These are phyloP conservation scores for Sarcophaga subvicina DNA, from an alignment of 2,888 invertebrate species.

Conservation along the genomic window DNA sequence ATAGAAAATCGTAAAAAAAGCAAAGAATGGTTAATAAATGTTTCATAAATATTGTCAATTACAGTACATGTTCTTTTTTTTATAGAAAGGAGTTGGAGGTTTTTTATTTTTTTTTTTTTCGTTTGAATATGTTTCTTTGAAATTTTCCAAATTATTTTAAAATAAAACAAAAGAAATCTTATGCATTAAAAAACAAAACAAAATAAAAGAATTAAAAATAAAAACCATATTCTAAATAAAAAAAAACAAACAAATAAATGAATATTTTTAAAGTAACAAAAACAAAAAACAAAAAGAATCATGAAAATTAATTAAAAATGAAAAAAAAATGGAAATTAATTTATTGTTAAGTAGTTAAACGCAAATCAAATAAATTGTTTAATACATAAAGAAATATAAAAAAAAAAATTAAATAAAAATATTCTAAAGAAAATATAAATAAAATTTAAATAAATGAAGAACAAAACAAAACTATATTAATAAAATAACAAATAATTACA, in stretches of 20 bases:
- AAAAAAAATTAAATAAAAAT: conserved; percentile 45
- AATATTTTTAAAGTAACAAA: conserved; percentile 45
- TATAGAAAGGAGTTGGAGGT: no score
- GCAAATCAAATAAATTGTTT: conserved; percentile 67
- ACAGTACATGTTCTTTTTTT: no score
- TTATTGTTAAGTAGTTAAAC: conserved; percentile 69
- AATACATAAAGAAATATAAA: conserved; percentile 27
- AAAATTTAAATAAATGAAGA: conserved; percentile 22
- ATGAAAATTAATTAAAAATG: conserved; percentile 41
- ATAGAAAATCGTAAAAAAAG: neutral
- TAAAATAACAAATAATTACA: conserved; percentile 30
- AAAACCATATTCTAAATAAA: conserved; percentile 53
- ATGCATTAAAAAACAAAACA: conserved; percentile 31
- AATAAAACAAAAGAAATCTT: conserved; percentile 19
- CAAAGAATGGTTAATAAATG: no score
- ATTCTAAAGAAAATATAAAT: conserved; percentile 26
- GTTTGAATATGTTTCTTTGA: neutral
- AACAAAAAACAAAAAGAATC: conserved; percentile 14
- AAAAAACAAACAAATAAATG: conserved; percentile 47
- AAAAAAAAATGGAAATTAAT: conserved; percentile 49
- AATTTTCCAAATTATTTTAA: neutral
- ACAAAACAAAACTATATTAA: conserved; percentile 38
- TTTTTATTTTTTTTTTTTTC: neutral
- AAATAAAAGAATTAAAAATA: conserved; percentile 15
- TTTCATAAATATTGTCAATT: no score